Evolutionary conservation across 2,113 vertebrate genomes (phyloP), one percentile per base, ranked within the genome.

Genomic region (Chloropsis hardwickii): DNA sequence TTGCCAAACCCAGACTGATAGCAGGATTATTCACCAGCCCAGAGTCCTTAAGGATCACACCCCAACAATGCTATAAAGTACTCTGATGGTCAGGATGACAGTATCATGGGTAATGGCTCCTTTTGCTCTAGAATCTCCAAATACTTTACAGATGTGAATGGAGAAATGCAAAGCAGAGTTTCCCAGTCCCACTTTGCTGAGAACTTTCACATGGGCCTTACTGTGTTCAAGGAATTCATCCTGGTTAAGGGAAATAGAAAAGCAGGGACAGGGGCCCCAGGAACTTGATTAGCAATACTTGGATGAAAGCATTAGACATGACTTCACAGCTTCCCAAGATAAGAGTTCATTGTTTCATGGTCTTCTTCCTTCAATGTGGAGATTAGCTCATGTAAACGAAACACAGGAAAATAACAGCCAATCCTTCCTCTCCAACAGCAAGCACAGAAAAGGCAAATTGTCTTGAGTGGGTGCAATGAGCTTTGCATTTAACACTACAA

Each of bases 311-410:
- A 73, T 94, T 77, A 93, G 81, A 80, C 14, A 58, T 82, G 66
- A 93, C 54, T 85, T 95, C 92, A 92, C 58, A 0, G 16, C 62
- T 71, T 90, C 53, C 58, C 39, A 79, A 92, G 91, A 95, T 81
- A 84, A 86, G 78, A 76, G 50, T 51, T 95, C 45, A 81, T 62
- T 93, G 74, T 95, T 95, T 81, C 50, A 64, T 28, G 45, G 48
- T 62, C 84, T 94, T 92, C 87, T 72, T 54, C 37, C 20, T 73
- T 93, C 66, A 85, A 11, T 10, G 39, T 11, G 48, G 62, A 87
- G 33, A 85, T 94, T 72, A 89, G 73, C 57, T 79, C 60, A 85
- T 77, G 25, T 77, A 96, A 93, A 82, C 66, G 33, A 58, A 87
- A 87, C 65, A 79, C 31, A 82, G 70, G 53, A 82, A 87, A 92